Percentiles rank a stretch among this genome's conserved stretches.
These are phyloP conservation scores for Cyprinella venusta DNA, from an alignment of 2,797 vertebrate genomes.

Conservation along the genomic window DNA sequence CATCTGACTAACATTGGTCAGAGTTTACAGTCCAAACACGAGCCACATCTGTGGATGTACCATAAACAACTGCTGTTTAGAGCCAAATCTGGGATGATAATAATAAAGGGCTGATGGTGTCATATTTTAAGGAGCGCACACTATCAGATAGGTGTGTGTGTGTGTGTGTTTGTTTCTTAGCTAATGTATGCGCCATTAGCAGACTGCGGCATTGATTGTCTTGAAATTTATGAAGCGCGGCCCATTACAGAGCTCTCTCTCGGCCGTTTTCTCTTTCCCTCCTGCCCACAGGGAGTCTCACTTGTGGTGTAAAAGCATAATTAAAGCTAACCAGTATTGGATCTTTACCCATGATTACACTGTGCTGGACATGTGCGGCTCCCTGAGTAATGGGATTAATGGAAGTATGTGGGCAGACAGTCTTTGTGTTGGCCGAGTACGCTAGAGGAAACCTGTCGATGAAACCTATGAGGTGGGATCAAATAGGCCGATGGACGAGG, in stretches of 20 bases:
- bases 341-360: slow-evolving; percentile 50
- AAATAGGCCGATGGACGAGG: slow-evolving; percentile 38
- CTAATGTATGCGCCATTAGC: slow-evolving; percentile 56
- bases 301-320: slow-evolving; percentile 54
- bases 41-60: background rate
- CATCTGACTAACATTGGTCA: background rate
- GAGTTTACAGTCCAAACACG: slow-evolving; percentile 5
- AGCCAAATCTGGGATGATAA: background rate
- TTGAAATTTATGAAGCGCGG: slow-evolving; percentile 48
- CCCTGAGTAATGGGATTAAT: slow-evolving; percentile 26
- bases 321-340: slow-evolving; percentile 63
- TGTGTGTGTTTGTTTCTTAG: slow-evolving; percentile 42
- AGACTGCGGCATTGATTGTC: slow-evolving; percentile 47
- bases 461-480: slow-evolving; percentile 29
- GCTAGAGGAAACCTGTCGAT: slow-evolving; percentile 23
- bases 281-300: slow-evolving; percentile 52
- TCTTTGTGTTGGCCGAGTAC: slow-evolving; percentile 44
- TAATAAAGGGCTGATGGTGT: slow-evolving; percentile 17
- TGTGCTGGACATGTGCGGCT: background rate
- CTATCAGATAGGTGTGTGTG: background rate
- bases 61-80: slow-evolving; percentile 8
- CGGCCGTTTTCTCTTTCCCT: background rate
- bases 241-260: slow-evolving; percentile 53
- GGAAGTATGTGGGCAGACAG: slow-evolving; percentile 51
- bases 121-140: background rate